Percentiles rank a stretch among this genome's conserved stretches.
phyloP scores from a whole-genome alignment of 2,797 vertebrate genomes.

The Cyprinodon diabolis region DNA sequence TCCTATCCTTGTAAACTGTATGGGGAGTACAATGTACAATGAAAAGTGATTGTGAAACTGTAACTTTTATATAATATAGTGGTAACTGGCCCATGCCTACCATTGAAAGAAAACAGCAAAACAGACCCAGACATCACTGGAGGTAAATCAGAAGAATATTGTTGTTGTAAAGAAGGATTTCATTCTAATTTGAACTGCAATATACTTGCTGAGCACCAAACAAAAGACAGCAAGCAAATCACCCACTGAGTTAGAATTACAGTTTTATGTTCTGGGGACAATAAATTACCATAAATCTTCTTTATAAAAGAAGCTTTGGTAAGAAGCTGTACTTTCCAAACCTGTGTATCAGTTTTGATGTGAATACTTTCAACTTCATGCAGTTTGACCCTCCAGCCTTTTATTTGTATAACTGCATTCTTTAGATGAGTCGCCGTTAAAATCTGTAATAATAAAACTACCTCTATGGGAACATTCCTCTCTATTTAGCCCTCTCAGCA shows the following conservation, averaged over 20 bases:
- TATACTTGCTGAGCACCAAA: neutral
- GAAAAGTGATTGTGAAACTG: neutral
- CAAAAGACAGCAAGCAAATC: neutral
- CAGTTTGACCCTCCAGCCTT: neutral
- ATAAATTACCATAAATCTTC: neutral
- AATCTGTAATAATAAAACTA: conserved; percentile 5
- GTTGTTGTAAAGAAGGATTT: neutral
- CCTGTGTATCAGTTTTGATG: neutral
- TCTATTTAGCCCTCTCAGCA: conserved; percentile 5
- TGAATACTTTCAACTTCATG: conserved; percentile 1
- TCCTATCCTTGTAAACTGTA: neutral
- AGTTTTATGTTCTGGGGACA: neutral
- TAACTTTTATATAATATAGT: neutral
- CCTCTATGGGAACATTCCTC: neutral
- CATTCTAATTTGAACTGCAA: neutral
- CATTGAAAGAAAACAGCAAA: neutral
- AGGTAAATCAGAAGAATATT: neutral
- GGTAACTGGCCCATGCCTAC: neutral
- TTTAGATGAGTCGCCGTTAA: neutral
- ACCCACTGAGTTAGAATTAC: neutral
- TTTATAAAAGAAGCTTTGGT: neutral
- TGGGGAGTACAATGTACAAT: neutral
- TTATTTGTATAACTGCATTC: conserved; percentile 7
- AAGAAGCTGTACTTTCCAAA: neutral
- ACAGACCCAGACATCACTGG: neutral